Evolutionary conservation across 2,797 vertebrate species (phyloP), one percentile per base, ranked within the genome.

Genomic region (Bovichtus diacanthus): DNA sequence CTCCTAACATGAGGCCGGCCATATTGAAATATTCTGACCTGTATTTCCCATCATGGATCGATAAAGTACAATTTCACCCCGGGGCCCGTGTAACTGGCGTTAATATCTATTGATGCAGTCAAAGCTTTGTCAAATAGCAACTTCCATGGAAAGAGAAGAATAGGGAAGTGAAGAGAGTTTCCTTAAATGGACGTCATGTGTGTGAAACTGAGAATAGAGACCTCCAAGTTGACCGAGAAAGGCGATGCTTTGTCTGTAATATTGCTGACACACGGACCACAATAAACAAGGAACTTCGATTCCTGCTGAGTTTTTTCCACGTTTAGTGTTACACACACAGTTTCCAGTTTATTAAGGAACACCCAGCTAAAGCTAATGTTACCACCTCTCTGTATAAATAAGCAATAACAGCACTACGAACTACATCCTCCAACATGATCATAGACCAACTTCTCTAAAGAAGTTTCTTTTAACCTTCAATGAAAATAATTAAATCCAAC

Each of bases 91-190:
- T 27, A 36, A 43, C 41, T 21, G 47, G 0, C 64, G 12, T 34
- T 36, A 27, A 27, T 27, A 27, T 27, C 27, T 5, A 27, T 27
- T 27, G 27, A 27, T 27, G 27, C 27, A 5, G 54, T 64, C 46
- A 31, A 4, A 60, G 53, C 43, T 38, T 34, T 27, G 5, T 59
- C 18, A 19, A 73, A 66, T 12, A 19, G 25, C 19, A 3, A 1
- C n/a, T 39, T 9, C 4, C 11, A 31, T 54, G 25, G 39, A 74
- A 68, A 70, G 18, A 74, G 36, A 51, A 56, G 60, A 80, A 90
- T 21, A 46, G 62, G 50, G 87, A 91, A 87, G 79, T 78, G 36
- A 55, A 34, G 71, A 82, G 29, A 72, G 76, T 89, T 87, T 80
- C 86, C 60, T 21, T 16, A 64, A 77, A 76, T 39, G 27, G 23